Percentiles rank a stretch among this genome's conserved stretches.
phyloP scores from a whole-genome alignment of 2,888 invertebrate species.

The Pocota personata region DNA sequence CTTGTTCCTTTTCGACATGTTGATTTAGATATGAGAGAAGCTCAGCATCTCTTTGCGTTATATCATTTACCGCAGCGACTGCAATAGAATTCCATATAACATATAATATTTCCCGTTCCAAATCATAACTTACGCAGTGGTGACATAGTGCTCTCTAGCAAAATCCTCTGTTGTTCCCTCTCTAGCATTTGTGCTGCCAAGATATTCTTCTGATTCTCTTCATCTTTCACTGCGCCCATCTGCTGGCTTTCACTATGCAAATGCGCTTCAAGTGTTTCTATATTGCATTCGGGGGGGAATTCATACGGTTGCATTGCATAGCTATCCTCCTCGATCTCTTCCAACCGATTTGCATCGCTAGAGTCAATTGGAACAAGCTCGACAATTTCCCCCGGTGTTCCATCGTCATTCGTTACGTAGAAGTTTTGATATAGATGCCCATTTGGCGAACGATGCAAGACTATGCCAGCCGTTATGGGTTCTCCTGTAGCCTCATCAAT shows the following conservation, averaged over 20 bases:
- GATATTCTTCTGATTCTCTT: slow-evolving; percentile 27
- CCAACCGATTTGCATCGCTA: slow-evolving; percentile 8
- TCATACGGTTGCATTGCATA: slow-evolving; percentile 62
- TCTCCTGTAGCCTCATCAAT: slow-evolving; percentile 27
- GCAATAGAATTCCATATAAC: not conserved
- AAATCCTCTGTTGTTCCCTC: slow-evolving; percentile 74
- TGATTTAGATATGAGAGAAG: slow-evolving; percentile 75
- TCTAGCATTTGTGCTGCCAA: slow-evolving; percentile 47
- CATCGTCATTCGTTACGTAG: slow-evolving; percentile 57
- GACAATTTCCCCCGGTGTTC: slow-evolving; percentile 43
- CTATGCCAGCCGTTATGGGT: slow-evolving; percentile 22
- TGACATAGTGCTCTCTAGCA: slow-evolving; percentile 76
- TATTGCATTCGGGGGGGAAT: slow-evolving; percentile 45
- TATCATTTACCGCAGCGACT: slow-evolving; percentile 77
- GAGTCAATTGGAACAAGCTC: slow-evolving; percentile 64
- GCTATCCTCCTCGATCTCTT: slow-evolving; percentile 9
- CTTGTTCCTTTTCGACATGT: slow-evolving; percentile 42
- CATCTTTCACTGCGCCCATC: slow-evolving; percentile 12
- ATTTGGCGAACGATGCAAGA: slow-evolving; percentile 73
- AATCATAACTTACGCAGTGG: slow-evolving; percentile 74
- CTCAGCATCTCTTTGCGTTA: slow-evolving; percentile 76
- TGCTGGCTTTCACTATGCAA: slow-evolving; percentile 22
- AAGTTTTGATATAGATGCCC: slow-evolving; percentile 75
- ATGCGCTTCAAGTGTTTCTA: slow-evolving; percentile 35
- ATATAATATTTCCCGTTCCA: not conserved